Evolutionary conservation across 2,888 invertebrate species (phyloP), one percentile per base, ranked within the genome.

Genomic region (Glomeris marginata): DNA sequence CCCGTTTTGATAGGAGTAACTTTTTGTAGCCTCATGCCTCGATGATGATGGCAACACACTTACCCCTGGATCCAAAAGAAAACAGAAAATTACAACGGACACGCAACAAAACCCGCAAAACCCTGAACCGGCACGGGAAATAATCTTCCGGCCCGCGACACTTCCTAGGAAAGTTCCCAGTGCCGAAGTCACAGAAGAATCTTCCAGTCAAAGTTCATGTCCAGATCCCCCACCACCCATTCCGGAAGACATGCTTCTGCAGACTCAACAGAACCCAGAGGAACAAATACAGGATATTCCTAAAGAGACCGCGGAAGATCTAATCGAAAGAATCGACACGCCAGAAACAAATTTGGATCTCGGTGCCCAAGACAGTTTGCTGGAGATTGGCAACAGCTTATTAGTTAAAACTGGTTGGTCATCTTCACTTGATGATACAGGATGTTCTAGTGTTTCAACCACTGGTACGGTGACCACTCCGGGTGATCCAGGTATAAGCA

Each of bases 1-100:
- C 28, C 28, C 28, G 28, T 28, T 28, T 8, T 34, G 88, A 88
- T 69, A 78, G 87, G 6, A 86, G 53, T 51, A 47, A 43, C 35
- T 13, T 33, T 11, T 28, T 22, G 34, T 18, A 38, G 48, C 41
- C n/a, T 42, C 28, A 6, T 47, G 48, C 20, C 28, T 42, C 13
- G 48, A 47, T n/a, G 48, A 47, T n/a, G 33, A 34, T 5, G 48
- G 48, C 10, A 40, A 41, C 11, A 28, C 41, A 21, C 15, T 41
- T 15, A 47, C 47, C 4, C 47, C 47, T 8, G 48, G 41, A 8
- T 28, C 20, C 20, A 44, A 18, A 41, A 6, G 33, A 47, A 41
- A 16, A 15, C 37, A 4, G 18, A 38, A n/a, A 10, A n/a, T 13
- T 21, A 21, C 16, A 18, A 36, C 18, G 5, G 20, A 22, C n/a